These are phyloP conservation scores for Thaleichthys pacificus DNA, from an alignment of 2,797 vertebrate species.

Conservation along the genomic window DNA sequence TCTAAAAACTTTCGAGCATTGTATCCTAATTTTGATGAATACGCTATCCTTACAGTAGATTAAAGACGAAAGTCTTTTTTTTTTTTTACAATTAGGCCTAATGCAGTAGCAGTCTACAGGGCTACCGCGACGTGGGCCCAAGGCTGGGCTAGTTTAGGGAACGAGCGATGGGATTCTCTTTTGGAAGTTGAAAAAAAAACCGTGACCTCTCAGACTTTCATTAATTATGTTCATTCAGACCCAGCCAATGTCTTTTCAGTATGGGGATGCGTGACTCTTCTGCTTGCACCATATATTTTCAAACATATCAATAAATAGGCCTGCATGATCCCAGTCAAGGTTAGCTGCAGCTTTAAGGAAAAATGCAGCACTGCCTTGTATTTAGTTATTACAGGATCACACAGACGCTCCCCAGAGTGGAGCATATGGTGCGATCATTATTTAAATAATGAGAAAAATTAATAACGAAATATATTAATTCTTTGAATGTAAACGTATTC, in stretches of 20 bases:
- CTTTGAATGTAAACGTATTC: not conserved
- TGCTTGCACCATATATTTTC: not conserved
- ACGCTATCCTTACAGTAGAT: conserved; percentile 6
- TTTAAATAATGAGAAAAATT: not conserved
- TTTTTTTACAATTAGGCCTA: conserved; percentile 20
- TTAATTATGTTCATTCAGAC: conserved; percentile 4
- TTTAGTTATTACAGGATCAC: not conserved
- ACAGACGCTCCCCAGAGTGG: too few relatives aligned
- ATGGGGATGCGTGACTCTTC: not conserved
- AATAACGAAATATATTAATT: not conserved
- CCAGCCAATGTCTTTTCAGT: conserved; percentile 5
- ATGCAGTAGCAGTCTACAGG: not conserved
- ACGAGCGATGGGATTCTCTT: conserved; percentile 1
- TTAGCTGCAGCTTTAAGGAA: not conserved
- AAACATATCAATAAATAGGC: not conserved
- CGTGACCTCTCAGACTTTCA: not conserved
- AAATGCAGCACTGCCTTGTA: not conserved
- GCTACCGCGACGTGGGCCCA: not conserved
- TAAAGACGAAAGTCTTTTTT: conserved; percentile 12
- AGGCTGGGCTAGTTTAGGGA: not conserved
- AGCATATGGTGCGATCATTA: not conserved
- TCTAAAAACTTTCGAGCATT: conserved; percentile 5
- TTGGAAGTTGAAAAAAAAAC: not conserved
- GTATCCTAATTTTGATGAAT: not conserved
- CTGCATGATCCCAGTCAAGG: not conserved